These are phyloP conservation scores for Philantomba maxwellii DNA, from an alignment of 2,113 vertebrate genomes.

Conservation along the genomic window DNA sequence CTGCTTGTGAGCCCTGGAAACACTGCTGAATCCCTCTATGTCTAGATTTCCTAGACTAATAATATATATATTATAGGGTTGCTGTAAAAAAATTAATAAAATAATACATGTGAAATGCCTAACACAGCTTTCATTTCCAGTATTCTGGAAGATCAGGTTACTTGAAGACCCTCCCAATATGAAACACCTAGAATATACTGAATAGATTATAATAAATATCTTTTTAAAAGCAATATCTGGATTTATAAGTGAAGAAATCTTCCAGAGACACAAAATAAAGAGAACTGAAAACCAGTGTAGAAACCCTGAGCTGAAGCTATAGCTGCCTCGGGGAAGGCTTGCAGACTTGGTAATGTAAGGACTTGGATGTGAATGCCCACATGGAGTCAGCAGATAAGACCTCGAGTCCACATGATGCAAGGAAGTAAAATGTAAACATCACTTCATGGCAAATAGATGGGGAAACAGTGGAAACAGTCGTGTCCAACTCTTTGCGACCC, in stretches of 20 bases:
- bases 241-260: conserved; percentile 12
- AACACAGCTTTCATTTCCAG: conserved; percentile 23
- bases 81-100: conserved; percentile 37
- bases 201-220: conserved; percentile 9
- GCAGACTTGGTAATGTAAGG: neutral
- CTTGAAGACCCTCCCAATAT: conserved; percentile 33
- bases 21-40: neutral
- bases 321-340: neutral
- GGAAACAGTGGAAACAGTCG: neutral
- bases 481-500: no score
- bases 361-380: neutral
- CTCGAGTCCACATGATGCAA: neutral
- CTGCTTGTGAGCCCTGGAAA: neutral
- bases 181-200: conserved; percentile 47
- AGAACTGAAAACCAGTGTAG: neutral
- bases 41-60: neutral
- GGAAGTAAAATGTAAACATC: neutral
- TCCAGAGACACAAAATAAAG: neutral
- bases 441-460: neutral
- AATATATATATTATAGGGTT: neutral
- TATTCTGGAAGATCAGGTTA: neutral
- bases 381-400: neutral
- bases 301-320: neutral
- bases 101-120: neutral
- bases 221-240: conserved; percentile 46